Conservation (phyloP, 2,113 vertebrate species). For the Serinus canaria region DNA sequence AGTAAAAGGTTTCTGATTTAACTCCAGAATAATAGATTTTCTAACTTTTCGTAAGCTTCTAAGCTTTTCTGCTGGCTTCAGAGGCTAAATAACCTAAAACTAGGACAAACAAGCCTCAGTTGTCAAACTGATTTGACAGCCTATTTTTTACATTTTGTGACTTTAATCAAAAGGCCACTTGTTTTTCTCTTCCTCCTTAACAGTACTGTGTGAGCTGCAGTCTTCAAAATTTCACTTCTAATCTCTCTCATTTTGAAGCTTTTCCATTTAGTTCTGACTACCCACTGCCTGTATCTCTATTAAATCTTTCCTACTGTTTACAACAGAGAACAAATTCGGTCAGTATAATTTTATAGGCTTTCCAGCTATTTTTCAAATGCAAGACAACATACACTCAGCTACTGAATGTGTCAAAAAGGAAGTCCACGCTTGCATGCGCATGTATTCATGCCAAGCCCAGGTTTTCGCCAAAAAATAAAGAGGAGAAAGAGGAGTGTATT, state of each 20-base stretch:
- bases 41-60: constrained; percentile 20
- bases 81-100: constrained; percentile 41
- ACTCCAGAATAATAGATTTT: background rate
- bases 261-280: background rate
- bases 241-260: constrained; percentile 26
- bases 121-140: constrained; percentile 39
- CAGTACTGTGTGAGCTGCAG: background rate
- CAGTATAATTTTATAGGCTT: constrained; percentile 7
- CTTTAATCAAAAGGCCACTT: constrained; percentile 40
- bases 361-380: constrained; percentile 17
- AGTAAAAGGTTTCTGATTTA: background rate
- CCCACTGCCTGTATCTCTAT: background rate
- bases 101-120: constrained; percentile 39
- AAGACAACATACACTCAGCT: background rate
- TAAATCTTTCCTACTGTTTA: constrained; percentile 49
- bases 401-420: background rate
- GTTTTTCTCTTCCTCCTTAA: constrained; percentile 24
- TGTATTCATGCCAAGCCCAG: background rate
- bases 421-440: background rate
- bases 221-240: constrained; percentile 53
- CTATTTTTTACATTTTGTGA: constrained; percentile 31
- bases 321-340: constrained; percentile 20
- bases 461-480: background rate
- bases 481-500: background rate
- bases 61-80: constrained; percentile 29